These are phyloP conservation scores for Mimachlamys varia DNA, from an alignment of 2,888 invertebrate genomes.

Conservation along the genomic window DNA sequence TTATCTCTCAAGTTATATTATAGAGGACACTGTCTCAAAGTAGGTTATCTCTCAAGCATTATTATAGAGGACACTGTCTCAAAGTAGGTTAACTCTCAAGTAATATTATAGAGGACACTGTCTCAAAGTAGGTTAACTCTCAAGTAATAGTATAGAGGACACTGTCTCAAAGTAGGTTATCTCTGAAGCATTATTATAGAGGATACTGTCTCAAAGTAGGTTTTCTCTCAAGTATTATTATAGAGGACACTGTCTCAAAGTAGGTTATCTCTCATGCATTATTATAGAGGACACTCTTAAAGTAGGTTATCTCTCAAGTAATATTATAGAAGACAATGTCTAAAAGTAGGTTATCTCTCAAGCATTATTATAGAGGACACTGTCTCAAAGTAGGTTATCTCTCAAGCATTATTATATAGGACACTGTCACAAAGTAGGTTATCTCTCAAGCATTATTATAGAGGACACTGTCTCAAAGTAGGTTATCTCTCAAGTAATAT, in stretches of 20 bases:
- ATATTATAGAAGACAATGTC: slow-evolving; percentile 83
- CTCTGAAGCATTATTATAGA: slow-evolving; percentile 84
- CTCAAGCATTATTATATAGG: too few relatives aligned
- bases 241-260: slow-evolving; percentile 81
- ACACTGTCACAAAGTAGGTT: slow-evolving; percentile 76
- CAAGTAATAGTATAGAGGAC: slow-evolving; percentile 83
- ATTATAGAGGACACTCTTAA: slow-evolving; percentile 83
- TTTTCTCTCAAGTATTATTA: slow-evolving; percentile 82
- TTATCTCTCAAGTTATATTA: slow-evolving; percentile 82
- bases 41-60: slow-evolving; percentile 69
- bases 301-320: slow-evolving; percentile 74
- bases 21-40: slow-evolving; percentile 81
- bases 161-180: slow-evolving; percentile 75
- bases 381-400: slow-evolving; percentile 73
- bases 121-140: slow-evolving; percentile 73
- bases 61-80: slow-evolving; percentile 83
- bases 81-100: slow-evolving; percentile 72
- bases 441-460: slow-evolving; percentile 82
- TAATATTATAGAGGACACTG: slow-evolving; percentile 83
- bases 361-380: slow-evolving; percentile 84
- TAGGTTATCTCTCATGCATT: slow-evolving; percentile 69
- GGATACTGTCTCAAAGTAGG: slow-evolving; percentile 77
- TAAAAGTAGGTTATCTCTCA: slow-evolving; percentile 73
- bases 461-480: slow-evolving; percentile 80
- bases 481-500: slow-evolving; percentile 81